phyloP scores from a whole-genome alignment of 2,797 vertebrate species.

The Galagoides demidoff region DNA sequence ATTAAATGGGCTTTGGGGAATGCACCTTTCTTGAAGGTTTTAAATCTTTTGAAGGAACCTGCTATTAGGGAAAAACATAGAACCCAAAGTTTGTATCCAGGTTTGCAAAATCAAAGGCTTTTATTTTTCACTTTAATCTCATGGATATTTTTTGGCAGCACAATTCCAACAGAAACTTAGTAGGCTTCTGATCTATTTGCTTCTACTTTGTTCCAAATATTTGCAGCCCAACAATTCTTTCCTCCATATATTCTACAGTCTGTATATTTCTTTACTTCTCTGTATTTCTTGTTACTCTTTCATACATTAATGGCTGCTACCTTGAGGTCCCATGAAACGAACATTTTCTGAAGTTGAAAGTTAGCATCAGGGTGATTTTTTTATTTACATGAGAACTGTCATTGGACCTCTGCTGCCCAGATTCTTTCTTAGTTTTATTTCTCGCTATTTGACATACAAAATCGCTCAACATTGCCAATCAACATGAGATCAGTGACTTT shows the following conservation, averaged over 20 bases:
- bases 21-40: background rate
- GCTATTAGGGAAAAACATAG: background rate
- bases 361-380: background rate
- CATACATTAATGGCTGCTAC: background rate
- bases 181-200: background rate
- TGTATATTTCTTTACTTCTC: background rate
- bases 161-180: background rate
- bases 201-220: background rate
- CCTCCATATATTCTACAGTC: background rate
- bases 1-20: background rate
- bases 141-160: background rate
- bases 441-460: background rate
- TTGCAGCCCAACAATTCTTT: background rate
- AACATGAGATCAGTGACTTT: background rate
- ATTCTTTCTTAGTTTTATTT: background rate
- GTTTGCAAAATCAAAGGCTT: background rate
- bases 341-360: background rate
- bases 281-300: background rate
- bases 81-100: background rate
- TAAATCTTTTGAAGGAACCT: background rate
- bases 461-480: background rate
- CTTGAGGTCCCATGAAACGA: background rate
- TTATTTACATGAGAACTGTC: background rate
- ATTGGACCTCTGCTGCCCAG: background rate
- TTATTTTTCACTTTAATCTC: background rate